Evolutionary conservation across 35 echinoderm and acorn worm species (phyloP), one percentile per base, ranked within the genome.

Genomic region (Strongylocentrotus purpuratus): DNA sequence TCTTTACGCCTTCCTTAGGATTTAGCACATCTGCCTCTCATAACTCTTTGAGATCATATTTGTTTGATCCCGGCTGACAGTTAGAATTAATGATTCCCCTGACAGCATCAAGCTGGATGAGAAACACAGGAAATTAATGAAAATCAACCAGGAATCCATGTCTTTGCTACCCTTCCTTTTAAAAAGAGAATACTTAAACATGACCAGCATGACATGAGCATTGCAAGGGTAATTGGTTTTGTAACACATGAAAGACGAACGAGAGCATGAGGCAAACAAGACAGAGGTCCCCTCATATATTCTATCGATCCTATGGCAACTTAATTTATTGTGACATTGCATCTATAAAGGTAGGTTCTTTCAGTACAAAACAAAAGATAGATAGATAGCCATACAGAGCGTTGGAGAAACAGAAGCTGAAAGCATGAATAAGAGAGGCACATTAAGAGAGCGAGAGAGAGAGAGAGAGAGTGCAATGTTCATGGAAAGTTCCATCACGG

Each of bases 401-500:
- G 4, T 78, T 5, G 2, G 28, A 78, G 18, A 78, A 9, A 4
- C 65, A n/a, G 20, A 78, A n/a, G 20, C 28, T 7, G 28, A 78
- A 7, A 28, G 28, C 20, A 78, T n/a, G 65, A 78, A 78, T n/a
- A 78, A n/a, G 65, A 78, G 65, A 28, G 65, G 65, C 65, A 28
- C 18, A 78, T 78, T 22, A 28, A 7, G 65, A 78, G 65, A 78
- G 20, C n/a, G 15, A 15, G 50, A 55, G 50, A 0, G 65, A 22
- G 65, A 78, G 25, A 4, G 65, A 78, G 65, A 7, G 20, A 28
- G 65, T 22, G 65, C 65, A 78, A 78, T n/a, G 65, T 28, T 78
- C 20, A 89, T 89, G 87, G 87, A 89, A 89, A 89, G 33, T 89
- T 89, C 87, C 87, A 89, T 89, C 45, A 46, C 33, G 87, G 45